Evolutionary conservation across 2,888 invertebrate species (phyloP).

Genomic region (Himalopsyche anomala): DNA sequence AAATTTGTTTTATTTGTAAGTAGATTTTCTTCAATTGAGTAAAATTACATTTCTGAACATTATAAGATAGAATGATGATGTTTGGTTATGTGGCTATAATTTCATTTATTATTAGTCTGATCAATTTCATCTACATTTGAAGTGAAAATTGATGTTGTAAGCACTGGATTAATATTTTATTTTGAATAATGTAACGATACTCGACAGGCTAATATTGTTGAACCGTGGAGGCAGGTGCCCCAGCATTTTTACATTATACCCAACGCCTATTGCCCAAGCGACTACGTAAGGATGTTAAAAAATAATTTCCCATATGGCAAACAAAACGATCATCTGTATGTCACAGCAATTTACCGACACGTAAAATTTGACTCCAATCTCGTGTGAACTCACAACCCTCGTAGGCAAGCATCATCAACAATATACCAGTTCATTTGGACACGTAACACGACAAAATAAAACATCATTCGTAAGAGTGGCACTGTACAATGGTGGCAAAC

Average conservation of each 20-base stretch:
- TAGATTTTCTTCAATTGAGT: no score
- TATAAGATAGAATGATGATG: no score
- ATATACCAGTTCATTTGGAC: not conserved
- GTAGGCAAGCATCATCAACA: constrained; percentile 35
- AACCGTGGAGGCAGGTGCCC: constrained; percentile 73
- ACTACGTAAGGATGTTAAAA: constrained; percentile 60
- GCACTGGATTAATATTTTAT: no score
- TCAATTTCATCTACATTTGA: no score
- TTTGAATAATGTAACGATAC: not conserved
- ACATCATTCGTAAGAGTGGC: constrained; percentile 22
- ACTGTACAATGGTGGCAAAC: constrained; percentile 8
- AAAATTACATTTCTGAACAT: no score
- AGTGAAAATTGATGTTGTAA: no score
- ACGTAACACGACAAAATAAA: not conserved
- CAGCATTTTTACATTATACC: constrained; percentile 71
- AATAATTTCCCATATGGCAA: constrained; percentile 8
- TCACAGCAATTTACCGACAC: constrained; percentile 23
- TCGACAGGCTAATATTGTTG: constrained; percentile 72
- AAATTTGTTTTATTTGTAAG: no score
- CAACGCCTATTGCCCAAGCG: constrained; percentile 35
- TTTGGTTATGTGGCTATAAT: no score
- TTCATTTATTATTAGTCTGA: no score
- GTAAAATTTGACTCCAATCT: constrained; percentile 19
- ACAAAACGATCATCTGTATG: constrained; percentile 5
- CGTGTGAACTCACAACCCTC: constrained; percentile 16